Percentiles rank a stretch among this genome's conserved stretches.
These are phyloP conservation scores for Australoheros scitulus DNA, from an alignment of 2,113 vertebrate genomes.

Conservation along the genomic window DNA sequence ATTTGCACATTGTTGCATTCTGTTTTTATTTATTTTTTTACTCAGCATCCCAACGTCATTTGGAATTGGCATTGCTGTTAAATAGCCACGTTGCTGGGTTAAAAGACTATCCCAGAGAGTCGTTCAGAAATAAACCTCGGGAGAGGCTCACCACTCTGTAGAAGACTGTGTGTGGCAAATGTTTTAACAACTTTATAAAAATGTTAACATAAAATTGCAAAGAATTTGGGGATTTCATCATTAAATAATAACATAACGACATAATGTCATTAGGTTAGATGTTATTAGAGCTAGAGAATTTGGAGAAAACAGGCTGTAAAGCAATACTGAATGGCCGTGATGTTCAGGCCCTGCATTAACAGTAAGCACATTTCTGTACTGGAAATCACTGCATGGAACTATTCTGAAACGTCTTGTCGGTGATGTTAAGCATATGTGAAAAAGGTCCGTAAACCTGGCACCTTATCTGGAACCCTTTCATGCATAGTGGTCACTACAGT, in stretches of 20 bases:
- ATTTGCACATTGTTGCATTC: no score
- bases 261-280: background rate
- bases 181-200: background rate
- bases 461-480: no score
- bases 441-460: background rate
- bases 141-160: background rate
- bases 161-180: background rate
- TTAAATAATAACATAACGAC: background rate
- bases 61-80: background rate
- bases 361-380: background rate
- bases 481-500: no score
- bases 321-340: background rate
- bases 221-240: conserved; percentile 3
- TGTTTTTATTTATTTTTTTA: no score
- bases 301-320: background rate
- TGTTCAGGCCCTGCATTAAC: background rate
- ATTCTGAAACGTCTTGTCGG: background rate
- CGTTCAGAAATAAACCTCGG: background rate
- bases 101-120: background rate
- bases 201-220: background rate
- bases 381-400: background rate
- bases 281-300: conserved; percentile 3
- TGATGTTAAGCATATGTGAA: background rate
- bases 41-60: background rate
- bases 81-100: background rate